Evolutionary conservation across 1,140 invertebrate species (phyloP).

Genomic region (Drosophila suzukii): DNA sequence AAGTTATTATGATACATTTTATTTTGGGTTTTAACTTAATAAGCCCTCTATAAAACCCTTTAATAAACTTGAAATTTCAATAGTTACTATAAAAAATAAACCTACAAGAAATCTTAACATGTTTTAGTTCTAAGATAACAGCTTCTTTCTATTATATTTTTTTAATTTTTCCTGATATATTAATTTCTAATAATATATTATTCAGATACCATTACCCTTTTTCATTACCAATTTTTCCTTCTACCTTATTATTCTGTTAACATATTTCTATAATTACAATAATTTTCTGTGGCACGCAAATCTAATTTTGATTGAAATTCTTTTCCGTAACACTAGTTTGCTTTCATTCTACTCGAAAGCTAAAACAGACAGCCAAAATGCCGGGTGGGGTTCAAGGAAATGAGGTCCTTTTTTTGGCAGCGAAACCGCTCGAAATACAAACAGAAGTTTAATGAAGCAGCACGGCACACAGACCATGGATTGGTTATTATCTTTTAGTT

Average conservation of each 20-base stretch:
- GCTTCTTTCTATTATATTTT: no score
- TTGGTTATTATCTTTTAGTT: constrained; percentile 81
- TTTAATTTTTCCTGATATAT: no score
- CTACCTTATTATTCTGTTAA: neutral
- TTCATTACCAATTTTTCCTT: no score
- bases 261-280: neutral
- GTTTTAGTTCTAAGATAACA: no score
- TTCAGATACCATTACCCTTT: no score
- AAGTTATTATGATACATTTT: no score
- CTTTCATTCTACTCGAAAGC: constrained; percentile 3
- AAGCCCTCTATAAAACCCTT: no score
- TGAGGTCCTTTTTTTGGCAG: constrained; percentile 18
- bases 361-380: neutral
- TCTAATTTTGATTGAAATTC: neutral
- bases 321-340: neutral
- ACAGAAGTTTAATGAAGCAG: constrained; percentile 72
- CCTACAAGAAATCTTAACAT: no score
- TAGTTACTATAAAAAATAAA: no score
- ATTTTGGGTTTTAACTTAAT: no score
- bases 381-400: constrained; percentile 3
- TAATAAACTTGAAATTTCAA: no score
- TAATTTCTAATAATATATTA: no score
- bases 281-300: neutral
- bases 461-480: constrained; percentile 42
- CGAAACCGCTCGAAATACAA: constrained; percentile 40